Conservation (phyloP, 2,113 vertebrate species). For the Australoheros scitulus region DNA sequence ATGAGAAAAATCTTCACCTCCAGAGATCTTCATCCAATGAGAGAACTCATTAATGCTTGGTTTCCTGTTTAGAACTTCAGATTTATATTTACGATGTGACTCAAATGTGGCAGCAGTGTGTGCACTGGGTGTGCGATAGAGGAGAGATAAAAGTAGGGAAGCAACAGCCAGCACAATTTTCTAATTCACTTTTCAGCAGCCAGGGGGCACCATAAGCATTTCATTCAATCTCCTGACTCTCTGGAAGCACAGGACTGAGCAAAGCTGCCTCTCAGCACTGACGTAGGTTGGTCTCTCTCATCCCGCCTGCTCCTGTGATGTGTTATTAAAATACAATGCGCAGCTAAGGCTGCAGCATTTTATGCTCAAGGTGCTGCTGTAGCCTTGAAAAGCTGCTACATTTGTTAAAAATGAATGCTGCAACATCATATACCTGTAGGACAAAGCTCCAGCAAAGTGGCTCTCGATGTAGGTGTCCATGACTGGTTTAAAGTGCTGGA, state of each 20-base stretch:
- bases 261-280: constrained; percentile 19
- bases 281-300: constrained; percentile 7
- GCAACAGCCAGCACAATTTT: background rate
- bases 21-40: background rate
- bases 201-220: constrained; percentile 65
- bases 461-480: constrained; percentile 99
- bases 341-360: background rate
- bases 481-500: constrained; percentile 97
- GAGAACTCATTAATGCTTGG: background rate
- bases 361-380: background rate
- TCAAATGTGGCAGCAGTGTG: too few species aligned
- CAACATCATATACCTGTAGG: constrained; percentile 86
- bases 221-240: constrained; percentile 23
- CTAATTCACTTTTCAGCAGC: constrained; percentile 22
- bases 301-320: constrained; percentile 11
- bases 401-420: background rate
- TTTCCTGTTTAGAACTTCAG: background rate
- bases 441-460: constrained; percentile 96
- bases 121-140: constrained; percentile 20
- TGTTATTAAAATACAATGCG: constrained; percentile 39
- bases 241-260: background rate
- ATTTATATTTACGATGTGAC: background rate
- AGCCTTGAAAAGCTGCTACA: background rate
- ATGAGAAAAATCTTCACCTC: rapidly evolving
- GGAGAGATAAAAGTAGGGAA: background rate